Conservation (phyloP, 2,113 vertebrate genomes). For the Xiphophorus maculatus region DNA sequence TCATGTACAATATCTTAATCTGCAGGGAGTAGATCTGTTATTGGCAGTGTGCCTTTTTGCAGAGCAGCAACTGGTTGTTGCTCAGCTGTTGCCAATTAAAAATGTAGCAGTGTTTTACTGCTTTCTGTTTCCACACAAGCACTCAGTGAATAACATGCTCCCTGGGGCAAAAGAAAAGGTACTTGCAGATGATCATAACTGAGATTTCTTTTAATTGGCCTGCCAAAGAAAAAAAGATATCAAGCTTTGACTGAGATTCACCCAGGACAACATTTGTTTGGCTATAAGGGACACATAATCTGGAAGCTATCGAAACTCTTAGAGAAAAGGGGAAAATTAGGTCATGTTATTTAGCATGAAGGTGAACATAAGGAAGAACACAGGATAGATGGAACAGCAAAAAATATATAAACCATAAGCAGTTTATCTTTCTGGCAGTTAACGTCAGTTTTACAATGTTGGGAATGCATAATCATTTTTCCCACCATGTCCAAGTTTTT, state of each 20-base stretch:
- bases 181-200: not conserved
- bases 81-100: conserved; percentile 56
- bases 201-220: not conserved
- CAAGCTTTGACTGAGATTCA: not conserved
- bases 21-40: conserved; percentile 8
- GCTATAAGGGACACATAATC: not conserved
- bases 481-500: not conserved
- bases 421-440: not conserved
- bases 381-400: not conserved
- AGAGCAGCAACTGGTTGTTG: conserved; percentile 17
- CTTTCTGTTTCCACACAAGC: not conserved
- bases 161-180: conserved; percentile 6
- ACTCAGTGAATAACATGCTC: not conserved
- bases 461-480: not conserved
- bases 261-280: not conserved
- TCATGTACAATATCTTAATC: conserved; percentile 9
- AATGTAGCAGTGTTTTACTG: conserved; percentile 5
- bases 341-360: not conserved
- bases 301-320: not conserved
- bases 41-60: conserved; percentile 15
- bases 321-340: not conserved
- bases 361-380: not conserved
- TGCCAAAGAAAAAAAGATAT: not conserved
- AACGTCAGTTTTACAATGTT: not conserved
- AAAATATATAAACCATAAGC: not conserved